These are phyloP conservation scores for Sicus ferrugineus DNA, from an alignment of 2,888 invertebrate genomes.

Conservation along the genomic window DNA sequence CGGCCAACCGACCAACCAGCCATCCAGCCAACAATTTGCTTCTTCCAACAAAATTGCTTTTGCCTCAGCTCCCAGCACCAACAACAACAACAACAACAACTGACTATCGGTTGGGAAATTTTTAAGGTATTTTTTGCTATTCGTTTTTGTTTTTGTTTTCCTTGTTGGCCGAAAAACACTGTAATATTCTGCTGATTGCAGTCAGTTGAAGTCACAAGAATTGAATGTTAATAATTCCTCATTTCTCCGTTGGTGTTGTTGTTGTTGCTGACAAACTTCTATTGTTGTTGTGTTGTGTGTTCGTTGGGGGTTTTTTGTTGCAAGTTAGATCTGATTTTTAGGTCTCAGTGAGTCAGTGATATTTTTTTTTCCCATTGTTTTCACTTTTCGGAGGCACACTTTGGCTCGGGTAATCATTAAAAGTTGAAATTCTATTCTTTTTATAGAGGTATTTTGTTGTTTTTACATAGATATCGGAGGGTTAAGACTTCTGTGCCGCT, in stretches of 20 bases:
- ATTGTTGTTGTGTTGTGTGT: not conserved
- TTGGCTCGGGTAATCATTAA: too few relatives aligned
- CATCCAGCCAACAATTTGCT: conserved; percentile 13
- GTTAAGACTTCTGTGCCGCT: too few relatives aligned
- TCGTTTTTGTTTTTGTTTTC: not conserved
- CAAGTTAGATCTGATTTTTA: not conserved
- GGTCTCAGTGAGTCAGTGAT: too few relatives aligned
- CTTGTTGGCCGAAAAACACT: conserved; percentile 24
- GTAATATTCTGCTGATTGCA: conserved; percentile 19
- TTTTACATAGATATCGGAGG: too few relatives aligned
- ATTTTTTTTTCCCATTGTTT: too few relatives aligned
- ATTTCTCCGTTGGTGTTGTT: conserved; percentile 4
- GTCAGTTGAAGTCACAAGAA: conserved; percentile 16
- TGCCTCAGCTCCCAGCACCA: conserved; percentile 22
- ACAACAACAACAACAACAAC: conserved; percentile 2
- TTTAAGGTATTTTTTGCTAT: conserved; percentile 19
- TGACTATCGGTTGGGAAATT: conserved; percentile 29
- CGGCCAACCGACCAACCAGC: not conserved
- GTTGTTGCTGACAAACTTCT: not conserved
- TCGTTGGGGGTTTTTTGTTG: not conserved
- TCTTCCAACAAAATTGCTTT: conserved; percentile 25
- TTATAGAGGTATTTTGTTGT: too few relatives aligned
- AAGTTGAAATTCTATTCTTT: too few relatives aligned
- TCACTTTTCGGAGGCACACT: too few relatives aligned
- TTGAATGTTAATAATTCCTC: conserved; percentile 31